phyloP scores from a whole-genome alignment of 2,113 vertebrate species.

The Regulus satrapa region DNA sequence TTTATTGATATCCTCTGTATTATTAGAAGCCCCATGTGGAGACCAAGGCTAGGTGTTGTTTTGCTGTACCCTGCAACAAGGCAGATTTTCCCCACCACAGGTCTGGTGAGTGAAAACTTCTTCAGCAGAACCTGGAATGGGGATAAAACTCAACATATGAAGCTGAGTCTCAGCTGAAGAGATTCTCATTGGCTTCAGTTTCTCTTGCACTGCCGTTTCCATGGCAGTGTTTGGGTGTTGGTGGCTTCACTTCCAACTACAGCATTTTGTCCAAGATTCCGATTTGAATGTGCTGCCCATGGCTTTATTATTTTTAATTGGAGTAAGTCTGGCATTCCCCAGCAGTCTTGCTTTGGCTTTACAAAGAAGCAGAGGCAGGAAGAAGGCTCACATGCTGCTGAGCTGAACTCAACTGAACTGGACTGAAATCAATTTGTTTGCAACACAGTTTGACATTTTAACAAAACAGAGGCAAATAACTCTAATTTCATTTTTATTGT shows the following conservation, averaged over 20 bases:
- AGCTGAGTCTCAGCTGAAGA: neutral
- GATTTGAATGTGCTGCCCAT: neutral
- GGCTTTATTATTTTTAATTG: neutral
- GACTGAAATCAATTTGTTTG: constrained; percentile 17
- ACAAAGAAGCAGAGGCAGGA: neutral
- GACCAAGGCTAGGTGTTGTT: neutral
- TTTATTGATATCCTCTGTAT: neutral
- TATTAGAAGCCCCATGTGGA: neutral
- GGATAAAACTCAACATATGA: neutral
- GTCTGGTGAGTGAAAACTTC: neutral
- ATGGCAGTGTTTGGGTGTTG: neutral
- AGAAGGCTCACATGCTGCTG: neutral
- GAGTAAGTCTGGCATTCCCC: neutral
- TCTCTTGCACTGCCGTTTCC: neutral
- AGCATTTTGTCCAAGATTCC: neutral
- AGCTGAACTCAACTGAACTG: neutral
- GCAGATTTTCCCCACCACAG: neutral
- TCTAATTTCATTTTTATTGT: constrained; percentile 19
- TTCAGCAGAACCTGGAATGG: neutral
- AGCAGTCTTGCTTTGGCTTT: neutral
- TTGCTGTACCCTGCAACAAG: neutral
- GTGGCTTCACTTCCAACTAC: neutral
- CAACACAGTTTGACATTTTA: constrained; percentile 36
- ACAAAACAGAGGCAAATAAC: constrained; percentile 33
- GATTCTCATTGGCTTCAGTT: neutral